Conservation (phyloP, 1,140 invertebrate genomes). For the Drosophila teissieri region DNA sequence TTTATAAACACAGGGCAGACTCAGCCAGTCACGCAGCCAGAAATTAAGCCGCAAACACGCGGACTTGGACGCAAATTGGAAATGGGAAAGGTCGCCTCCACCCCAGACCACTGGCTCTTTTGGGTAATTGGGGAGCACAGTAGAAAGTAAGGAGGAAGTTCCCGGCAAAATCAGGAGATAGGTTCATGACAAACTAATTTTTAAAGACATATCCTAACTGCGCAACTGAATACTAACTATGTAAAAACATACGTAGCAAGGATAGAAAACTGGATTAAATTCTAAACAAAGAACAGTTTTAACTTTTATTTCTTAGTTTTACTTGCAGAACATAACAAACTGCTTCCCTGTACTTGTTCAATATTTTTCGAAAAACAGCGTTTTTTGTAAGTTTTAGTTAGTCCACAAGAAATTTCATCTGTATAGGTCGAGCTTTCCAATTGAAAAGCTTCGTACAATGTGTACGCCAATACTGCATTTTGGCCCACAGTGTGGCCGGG, state of each 20-base stretch:
- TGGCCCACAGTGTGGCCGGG: conserved; percentile 26
- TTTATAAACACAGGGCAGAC: conserved; percentile 22
- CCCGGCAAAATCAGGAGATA: background rate
- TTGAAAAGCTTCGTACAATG: background rate
- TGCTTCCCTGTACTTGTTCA: too few species aligned
- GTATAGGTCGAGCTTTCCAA: too few species aligned
- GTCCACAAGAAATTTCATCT: too few species aligned
- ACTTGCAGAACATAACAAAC: too few species aligned
- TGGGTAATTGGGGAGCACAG: conserved; percentile 45
- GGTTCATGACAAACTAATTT: background rate
- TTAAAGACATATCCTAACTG: too few species aligned
- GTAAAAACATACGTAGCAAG: too few species aligned
- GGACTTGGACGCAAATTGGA: conserved; percentile 50
- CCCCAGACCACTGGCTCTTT: conserved; percentile 19
- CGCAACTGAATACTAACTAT: too few species aligned
- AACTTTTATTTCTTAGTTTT: too few species aligned
- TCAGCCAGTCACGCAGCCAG: conserved; percentile 49
- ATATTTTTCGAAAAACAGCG: too few species aligned
- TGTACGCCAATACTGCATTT: background rate
- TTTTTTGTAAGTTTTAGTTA: too few species aligned
- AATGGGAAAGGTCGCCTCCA: conserved; percentile 30
- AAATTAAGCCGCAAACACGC: conserved; percentile 55
- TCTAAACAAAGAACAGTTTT: too few species aligned
- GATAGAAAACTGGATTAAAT: too few species aligned
- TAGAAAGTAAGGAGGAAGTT: background rate